Base-by-base conservation (phyloP, 1,140 invertebrate species). In the Pristionchus pacificus region DNA sequence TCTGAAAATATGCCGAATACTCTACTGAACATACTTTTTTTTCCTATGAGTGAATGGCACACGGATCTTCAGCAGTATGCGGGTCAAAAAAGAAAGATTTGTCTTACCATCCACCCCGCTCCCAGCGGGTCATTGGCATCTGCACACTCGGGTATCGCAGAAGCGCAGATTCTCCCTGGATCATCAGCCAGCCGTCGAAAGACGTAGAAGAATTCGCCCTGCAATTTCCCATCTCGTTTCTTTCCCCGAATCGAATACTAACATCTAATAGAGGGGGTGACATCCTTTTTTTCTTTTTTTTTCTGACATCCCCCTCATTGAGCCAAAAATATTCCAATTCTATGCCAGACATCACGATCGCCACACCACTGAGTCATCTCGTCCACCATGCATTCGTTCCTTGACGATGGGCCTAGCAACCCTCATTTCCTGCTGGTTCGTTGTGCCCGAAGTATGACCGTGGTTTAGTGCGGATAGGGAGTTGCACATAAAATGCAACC, bases 171-270 rank as follows among this genome's bases (percentile, higher is more conserved):
- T 64, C 63, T 24, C 55, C 65, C 65, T 25, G 72, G 64, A 58
- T 6, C 19, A 57, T 70, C 24, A 30, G 65, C 74, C 31, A 76
- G 65, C 31, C 65, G 29, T 24, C 72, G 60, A 60, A 76, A 64
- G 1, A 76, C 73, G 75, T 76, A 76, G 65, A 76, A 66, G 60
- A 75, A 65, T 32, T 76, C 68, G 13, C 76, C 75, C 75, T 76
- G 60, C 30, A 74, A 64, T 13, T 25, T 24, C 31, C 19, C 6
- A 19, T 49, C 38, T 49, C n/a, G n/a, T n/a, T n/a, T n/a, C n/a
- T n/a, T n/a, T n/a, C n/a, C n/a, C n/a, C n/a, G n/a, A n/a, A n/a
- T n/a, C n/a, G n/a, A n/a, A n/a, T n/a, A n/a, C n/a, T n/a, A n/a
- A n/a, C n/a, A n/a, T n/a, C n/a, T n/a, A n/a, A n/a, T n/a, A n/a